These are phyloP conservation scores for Zelleria hepariella DNA, from an alignment of 2,888 invertebrate species.

Conservation along the genomic window DNA sequence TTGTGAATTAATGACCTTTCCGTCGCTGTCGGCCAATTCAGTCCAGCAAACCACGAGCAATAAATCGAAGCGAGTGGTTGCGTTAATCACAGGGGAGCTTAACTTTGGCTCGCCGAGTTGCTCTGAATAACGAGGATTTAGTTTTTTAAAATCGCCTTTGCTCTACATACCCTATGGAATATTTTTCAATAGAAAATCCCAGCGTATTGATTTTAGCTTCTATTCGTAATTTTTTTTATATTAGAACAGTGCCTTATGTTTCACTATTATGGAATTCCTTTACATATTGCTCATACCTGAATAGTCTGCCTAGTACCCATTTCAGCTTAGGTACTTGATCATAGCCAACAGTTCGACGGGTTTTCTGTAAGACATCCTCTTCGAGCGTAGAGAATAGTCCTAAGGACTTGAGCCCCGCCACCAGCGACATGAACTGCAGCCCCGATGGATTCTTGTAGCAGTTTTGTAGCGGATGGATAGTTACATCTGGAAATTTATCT, in stretches of 20 bases:
- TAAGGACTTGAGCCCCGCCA: conserved; percentile 42
- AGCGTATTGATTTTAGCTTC: too few relatives aligned
- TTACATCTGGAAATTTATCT: conserved; percentile 38
- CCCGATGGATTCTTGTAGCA: conserved; percentile 35
- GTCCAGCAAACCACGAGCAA: conserved; percentile 36
- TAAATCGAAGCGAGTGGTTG: conserved; percentile 36
- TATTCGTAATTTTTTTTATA: too few relatives aligned
- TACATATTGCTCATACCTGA: background rate
- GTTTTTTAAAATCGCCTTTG: background rate
- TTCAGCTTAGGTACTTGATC: background rate
- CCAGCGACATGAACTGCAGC: conserved; percentile 38
- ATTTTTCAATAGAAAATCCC: background rate
- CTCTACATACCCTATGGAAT: background rate
- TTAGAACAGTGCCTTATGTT: too few relatives aligned
- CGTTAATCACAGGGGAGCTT: conserved; percentile 35
- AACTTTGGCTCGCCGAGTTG: background rate
- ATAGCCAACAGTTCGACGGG: background rate
- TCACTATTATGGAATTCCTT: background rate
- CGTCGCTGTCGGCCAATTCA: conserved; percentile 33
- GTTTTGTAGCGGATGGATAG: conserved; percentile 34
- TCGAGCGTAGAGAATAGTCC: conserved; percentile 5
- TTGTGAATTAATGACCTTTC: conserved; percentile 19
- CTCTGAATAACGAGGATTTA: background rate
- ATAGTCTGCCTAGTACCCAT: background rate
- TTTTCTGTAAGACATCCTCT: background rate